Evolutionary conservation across 1,140 invertebrate species (phyloP).

Genomic region (Drosophila bifasciata): DNA sequence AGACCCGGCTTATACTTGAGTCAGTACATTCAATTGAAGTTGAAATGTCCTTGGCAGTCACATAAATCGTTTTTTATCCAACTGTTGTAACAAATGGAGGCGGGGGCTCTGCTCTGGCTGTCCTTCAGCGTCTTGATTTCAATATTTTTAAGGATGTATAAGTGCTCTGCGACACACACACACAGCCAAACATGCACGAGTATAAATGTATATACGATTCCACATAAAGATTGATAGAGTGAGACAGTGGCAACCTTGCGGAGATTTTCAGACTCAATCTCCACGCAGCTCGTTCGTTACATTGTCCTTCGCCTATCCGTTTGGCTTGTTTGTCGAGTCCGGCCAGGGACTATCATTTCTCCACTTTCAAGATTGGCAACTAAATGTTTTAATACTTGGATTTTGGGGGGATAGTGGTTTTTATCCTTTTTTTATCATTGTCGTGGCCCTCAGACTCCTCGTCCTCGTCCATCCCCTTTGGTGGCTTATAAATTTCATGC

Average conservation of each 20-base stretch:
- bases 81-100: slow-evolving; percentile 6
- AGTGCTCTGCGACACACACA: slow-evolving; percentile 7
- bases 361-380: slow-evolving; percentile 48
- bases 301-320: slow-evolving; percentile 43
- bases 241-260: slow-evolving; percentile 22
- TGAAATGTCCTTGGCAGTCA: slow-evolving; percentile 55
- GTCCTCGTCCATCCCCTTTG: not conserved
- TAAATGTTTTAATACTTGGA: slow-evolving; percentile 65
- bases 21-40: slow-evolving; percentile 37
- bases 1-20: slow-evolving; percentile 3
- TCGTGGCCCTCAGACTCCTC: slow-evolving; percentile 1
- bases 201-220: slow-evolving; percentile 24
- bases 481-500: slow-evolving; percentile 52
- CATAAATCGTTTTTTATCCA: slow-evolving; percentile 55
- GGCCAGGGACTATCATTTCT: slow-evolving; percentile 7
- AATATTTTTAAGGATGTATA: slow-evolving; percentile 63
- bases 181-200: not conserved
- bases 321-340: slow-evolving; percentile 45
- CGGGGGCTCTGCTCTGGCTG: slow-evolving; percentile 5
- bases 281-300: slow-evolving; percentile 27
- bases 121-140: slow-evolving; percentile 50
- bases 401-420: slow-evolving; percentile 21
- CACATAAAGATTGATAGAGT: slow-evolving; percentile 4
- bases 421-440: too few relatives aligned
- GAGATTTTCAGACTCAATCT: slow-evolving; percentile 11